These are phyloP conservation scores for Oasisia sp. DNA, from an alignment of 2,888 invertebrate species.

Conservation along the genomic window DNA sequence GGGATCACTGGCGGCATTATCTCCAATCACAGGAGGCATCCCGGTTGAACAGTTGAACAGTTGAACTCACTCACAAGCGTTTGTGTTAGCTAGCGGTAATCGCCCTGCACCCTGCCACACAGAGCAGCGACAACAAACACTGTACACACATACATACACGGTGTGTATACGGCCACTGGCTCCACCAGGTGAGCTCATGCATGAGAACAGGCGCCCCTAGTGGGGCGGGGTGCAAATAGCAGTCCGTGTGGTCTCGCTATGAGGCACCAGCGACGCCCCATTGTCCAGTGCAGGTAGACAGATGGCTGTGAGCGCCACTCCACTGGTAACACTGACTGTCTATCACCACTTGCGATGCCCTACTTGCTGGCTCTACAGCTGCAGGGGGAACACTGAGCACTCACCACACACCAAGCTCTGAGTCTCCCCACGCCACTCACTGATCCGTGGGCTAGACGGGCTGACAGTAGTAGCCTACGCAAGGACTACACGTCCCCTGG, in stretches of 20 bases:
- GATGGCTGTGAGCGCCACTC: background rate
- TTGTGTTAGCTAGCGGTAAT: constrained; percentile 2
- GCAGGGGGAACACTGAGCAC: background rate
- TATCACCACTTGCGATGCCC: background rate
- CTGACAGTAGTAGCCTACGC: background rate
- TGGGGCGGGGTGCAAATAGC: background rate
- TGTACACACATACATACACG: too few relatives aligned
- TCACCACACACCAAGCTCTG: background rate
- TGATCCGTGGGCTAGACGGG: background rate
- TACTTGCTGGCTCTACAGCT: background rate
- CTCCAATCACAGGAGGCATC: background rate
- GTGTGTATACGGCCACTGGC: background rate
- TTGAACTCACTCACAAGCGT: background rate
- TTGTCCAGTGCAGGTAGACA: background rate
- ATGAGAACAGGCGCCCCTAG: background rate
- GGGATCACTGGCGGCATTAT: background rate
- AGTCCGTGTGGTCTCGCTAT: background rate
- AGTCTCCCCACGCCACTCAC: background rate
- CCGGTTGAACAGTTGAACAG: background rate
- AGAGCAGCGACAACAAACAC: background rate
- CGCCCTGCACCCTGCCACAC: background rate
- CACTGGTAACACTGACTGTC: background rate
- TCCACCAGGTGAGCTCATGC: background rate
- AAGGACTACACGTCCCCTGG: background rate
- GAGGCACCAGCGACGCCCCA: background rate